These are phyloP conservation scores for Sus scrofa DNA, from an alignment of 2,113 vertebrate genomes.

Conservation along the genomic window T2T-Sscrofa CM000812.6:48486501-48487000, in stretches of 20 bases:
- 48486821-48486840: conserved; percentile 68
- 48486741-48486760: conserved; percentile 31
- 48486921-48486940: neutral
- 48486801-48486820: conserved; percentile 72
- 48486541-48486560: neutral
- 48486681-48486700: neutral
- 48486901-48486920: neutral
- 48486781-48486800: conserved; percentile 70
- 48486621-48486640: neutral
- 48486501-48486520: neutral
- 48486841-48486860: neutral
- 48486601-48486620: neutral
- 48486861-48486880: neutral
- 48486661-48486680: conserved; percentile 11
- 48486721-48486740: neutral
- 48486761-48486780: conserved; percentile 64
- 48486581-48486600: neutral
- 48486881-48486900: neutral
- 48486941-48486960: conserved; percentile 18
- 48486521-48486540: neutral
- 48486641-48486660: neutral
- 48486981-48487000: neutral
- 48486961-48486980: neutral
- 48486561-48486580: neutral
- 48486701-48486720: neutral